phyloP scores from a whole-genome alignment of 2,113 vertebrate species.

The Poeciliopsis retropinna region DNA sequence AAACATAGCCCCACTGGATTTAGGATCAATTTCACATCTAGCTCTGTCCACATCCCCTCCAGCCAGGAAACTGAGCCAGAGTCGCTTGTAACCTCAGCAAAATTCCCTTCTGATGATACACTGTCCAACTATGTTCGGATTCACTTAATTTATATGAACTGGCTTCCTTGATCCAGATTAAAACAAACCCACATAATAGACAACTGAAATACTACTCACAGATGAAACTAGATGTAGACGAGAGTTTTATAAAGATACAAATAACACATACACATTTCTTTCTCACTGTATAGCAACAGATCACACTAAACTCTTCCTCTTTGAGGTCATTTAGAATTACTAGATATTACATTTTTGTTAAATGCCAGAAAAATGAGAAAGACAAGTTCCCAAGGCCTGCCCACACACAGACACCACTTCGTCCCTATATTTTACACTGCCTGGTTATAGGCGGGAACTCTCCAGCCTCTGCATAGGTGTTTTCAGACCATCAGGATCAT shows the following conservation, averaged over 20 bases:
- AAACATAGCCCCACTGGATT: conserved; percentile 30
- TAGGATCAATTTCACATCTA: conserved; percentile 20
- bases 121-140: too few species aligned
- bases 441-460: too few species aligned
- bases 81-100: not conserved
- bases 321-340: not conserved
- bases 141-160: not conserved
- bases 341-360: not conserved
- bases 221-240: not conserved
- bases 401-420: not conserved
- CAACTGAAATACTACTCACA: not conserved
- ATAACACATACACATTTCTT: too few species aligned
- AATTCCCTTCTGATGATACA: conserved; percentile 12
- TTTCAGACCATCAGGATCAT: too few species aligned
- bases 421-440: too few species aligned
- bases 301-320: not conserved
- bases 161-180: not conserved
- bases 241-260: not conserved
- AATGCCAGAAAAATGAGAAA: not conserved
- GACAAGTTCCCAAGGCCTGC: too few species aligned
- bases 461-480: too few species aligned
- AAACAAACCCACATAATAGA: not conserved
- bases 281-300: not conserved
- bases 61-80: conserved; percentile 40
- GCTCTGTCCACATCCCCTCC: conserved; percentile 52